phyloP scores from a whole-genome alignment of 2,797 vertebrate genomes.

The Perdix hodgsoniae region DNA sequence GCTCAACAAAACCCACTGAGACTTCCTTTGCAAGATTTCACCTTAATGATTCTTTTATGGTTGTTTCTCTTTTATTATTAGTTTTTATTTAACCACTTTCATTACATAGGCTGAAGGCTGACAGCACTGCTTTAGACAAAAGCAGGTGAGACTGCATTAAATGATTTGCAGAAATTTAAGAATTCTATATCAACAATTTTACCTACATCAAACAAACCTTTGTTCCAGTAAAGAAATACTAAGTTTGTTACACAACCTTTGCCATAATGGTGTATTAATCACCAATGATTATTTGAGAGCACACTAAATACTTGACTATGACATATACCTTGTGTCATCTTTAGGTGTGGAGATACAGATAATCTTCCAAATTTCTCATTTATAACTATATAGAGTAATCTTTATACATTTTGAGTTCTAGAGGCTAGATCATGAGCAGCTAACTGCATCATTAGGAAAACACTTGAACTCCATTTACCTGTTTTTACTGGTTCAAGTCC shows the following conservation, averaged over 20 bases:
- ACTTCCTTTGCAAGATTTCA: not conserved
- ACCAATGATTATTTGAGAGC: not conserved
- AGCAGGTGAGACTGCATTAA: not conserved
- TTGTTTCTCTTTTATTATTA: not conserved
- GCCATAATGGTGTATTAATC: not conserved
- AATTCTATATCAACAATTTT: not conserved
- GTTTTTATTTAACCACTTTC: not conserved
- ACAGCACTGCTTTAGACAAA: not conserved
- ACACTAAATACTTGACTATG: not conserved
- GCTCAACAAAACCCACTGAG: not conserved
- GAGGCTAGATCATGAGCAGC: not conserved
- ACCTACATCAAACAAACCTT: not conserved
- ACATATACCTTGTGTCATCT: not conserved
- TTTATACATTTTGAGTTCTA: not conserved
- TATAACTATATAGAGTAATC: not conserved
- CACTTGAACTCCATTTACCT: not conserved
- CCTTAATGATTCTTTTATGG: not conserved
- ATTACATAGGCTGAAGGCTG: not conserved
- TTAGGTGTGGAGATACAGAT: not conserved
- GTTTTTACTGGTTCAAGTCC: not conserved
- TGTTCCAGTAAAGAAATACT: not conserved
- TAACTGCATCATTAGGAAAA: not conserved
- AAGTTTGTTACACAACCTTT: not conserved
- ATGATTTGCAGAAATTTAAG: not conserved
- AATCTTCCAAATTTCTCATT: not conserved